Evolutionary conservation across 2,113 vertebrate genomes (phyloP), one percentile per base, ranked within the genome.

Genomic region (Pseudopipra pipra): DNA sequence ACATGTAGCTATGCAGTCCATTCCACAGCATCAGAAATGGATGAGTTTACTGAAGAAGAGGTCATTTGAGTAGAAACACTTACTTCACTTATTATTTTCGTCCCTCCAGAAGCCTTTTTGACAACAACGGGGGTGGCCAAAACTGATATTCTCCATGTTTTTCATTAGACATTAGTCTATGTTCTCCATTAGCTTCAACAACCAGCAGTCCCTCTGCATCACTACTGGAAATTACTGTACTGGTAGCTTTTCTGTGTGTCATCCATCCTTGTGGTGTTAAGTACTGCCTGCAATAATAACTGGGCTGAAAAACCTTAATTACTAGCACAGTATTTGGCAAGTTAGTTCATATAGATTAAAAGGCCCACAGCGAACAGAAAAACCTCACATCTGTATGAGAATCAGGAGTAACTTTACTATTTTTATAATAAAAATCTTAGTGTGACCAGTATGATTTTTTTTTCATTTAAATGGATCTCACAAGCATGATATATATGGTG

Each of bases 351-450:
- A 46, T 6, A 66, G 79, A 78, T 94, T 73, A 79, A 82, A 85
- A 93, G 23, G 41, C 39, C 67, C 37, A 27, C 2, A 1, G 63
- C 76, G 83, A 93, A 55, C 46, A 89, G 86, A 65, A 93, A 71
- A 12, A 21, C 28, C 54, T 96, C 62, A 18, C 41, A 74, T 94
- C 79, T 71, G 11, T 72, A 37, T 7, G 49, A 56, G 80, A 20
- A 47, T 46, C 31, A 66, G 46, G n/a, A 91, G 49, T 89, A 85
- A 66, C 54, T 87, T 89, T 72, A 49, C 74, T 89, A 15, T 92
- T 73, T 84, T 90, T 90, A 31, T 78, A 79, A 92, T 89, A 87
- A 96, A 92, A 95, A 75, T 24, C 70, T 73, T 84, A 49, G 58
- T 76, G 62, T 78, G 66, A 54, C 66, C 66, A 62, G 61, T 75